Conservation (phyloP, 1,140 invertebrate species). For the Streblospio benedicti region DNA sequence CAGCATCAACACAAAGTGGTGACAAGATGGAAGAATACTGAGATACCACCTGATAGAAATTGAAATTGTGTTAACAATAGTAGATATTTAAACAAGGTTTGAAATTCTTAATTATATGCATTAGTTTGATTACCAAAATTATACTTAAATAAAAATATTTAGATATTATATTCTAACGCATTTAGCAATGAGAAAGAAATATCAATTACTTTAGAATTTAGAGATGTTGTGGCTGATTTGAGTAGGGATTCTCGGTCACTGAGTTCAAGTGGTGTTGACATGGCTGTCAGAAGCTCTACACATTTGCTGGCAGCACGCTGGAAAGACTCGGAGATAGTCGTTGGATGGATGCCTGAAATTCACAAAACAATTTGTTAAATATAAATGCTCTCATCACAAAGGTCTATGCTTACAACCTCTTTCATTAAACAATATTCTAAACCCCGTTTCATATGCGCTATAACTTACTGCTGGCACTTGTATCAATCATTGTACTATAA, state of each 20-base stretch:
- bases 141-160: not conserved
- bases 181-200: not conserved
- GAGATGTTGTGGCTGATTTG: slow-evolving; percentile 90
- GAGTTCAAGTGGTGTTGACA: slow-evolving; percentile 80
- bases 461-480: too few species aligned
- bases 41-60: slow-evolving; percentile 67
- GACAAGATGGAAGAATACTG: slow-evolving; percentile 91
- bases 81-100: not conserved
- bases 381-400: too few species aligned
- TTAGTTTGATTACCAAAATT: slow-evolving; percentile 13
- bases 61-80: not conserved
- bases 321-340: slow-evolving; percentile 92
- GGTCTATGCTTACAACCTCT: too few species aligned
- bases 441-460: too few species aligned
- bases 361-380: slow-evolving; percentile 4
- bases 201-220: slow-evolving; percentile 83
- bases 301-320: slow-evolving; percentile 78
- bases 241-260: slow-evolving; percentile 77
- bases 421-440: too few species aligned
- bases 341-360: slow-evolving; percentile 78
- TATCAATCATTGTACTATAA: too few species aligned
- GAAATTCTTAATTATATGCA: not conserved
- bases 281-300: slow-evolving; percentile 73
- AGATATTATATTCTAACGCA: not conserved
- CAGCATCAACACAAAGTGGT: slow-evolving; percentile 93